These are phyloP conservation scores for Neomonachus schauinslandi DNA, from an alignment of 2,113 vertebrate species.

Conservation along the genomic window DNA sequence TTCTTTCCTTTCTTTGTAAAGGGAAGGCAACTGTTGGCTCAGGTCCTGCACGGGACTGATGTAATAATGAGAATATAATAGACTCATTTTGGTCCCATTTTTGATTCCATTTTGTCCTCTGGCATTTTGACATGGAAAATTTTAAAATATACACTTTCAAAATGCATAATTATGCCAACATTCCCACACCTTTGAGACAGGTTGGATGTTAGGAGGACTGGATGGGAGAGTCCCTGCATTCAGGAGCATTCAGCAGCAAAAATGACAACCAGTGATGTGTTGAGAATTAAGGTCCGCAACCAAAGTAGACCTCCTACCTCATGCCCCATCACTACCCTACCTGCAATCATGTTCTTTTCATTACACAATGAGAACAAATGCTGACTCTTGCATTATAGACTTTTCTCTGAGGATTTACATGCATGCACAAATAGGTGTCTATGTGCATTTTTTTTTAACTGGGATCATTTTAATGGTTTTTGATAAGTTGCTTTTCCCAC, in stretches of 20 bases:
- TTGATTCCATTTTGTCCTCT: background rate
- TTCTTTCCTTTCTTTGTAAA: background rate
- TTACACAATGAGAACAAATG: background rate
- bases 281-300: background rate
- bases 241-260: background rate
- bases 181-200: background rate
- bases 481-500: background rate
- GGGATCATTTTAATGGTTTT: background rate
- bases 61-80: background rate
- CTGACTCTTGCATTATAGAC: background rate
- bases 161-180: background rate
- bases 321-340: background rate
- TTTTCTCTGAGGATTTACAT: background rate
- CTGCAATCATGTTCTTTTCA: background rate
- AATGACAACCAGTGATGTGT: background rate
- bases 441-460: background rate
- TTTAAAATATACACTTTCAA: slow-evolving; percentile 6
- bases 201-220: background rate
- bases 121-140: background rate
- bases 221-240: background rate
- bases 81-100: background rate
- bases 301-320: background rate
- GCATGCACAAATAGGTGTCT: background rate
- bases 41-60: background rate
- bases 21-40: background rate